A percentile compares a stretch with the other conserved stretches of the same genome.
These are phyloP conservation scores for Physella acuta DNA, from an alignment of 1,140 invertebrate species.

Conservation along the genomic window DNA sequence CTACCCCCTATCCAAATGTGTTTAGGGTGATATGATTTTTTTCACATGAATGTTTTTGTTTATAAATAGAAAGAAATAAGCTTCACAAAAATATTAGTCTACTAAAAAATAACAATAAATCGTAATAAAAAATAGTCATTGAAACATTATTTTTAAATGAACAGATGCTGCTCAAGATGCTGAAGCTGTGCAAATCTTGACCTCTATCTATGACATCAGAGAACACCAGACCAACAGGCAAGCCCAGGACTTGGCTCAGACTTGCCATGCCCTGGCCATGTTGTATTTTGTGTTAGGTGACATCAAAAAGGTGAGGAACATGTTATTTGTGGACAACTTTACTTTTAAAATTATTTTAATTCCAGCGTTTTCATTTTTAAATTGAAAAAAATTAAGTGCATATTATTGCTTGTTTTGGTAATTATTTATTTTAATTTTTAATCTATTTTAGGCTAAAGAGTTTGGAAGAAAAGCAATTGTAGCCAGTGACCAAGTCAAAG, in stretches of 20 bases:
- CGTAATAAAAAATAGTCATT: no score
- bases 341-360: no score
- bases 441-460: constrained; percentile 58
- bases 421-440: no score
- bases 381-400: neutral
- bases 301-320: constrained; percentile 47
- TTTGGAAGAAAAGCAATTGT: constrained; percentile 54
- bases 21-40: no score
- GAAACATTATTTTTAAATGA: no score
- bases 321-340: neutral
- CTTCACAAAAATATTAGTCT: no score
- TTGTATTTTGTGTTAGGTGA: constrained; percentile 53
- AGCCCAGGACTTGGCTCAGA: constrained; percentile 46
- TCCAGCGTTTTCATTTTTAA: neutral
- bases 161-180: constrained; percentile 59
- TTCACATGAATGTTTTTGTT: no score
- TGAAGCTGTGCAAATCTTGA: constrained; percentile 57
- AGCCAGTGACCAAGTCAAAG: constrained; percentile 47
- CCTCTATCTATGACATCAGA: constrained; percentile 56
- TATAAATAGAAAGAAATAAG: no score
- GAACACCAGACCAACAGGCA: constrained; percentile 47
- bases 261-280: constrained; percentile 55
- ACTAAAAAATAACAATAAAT: no score
- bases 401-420: no score
- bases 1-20: no score